phyloP scores from a whole-genome alignment of 2,113 vertebrate genomes.

The Cebidichthys violaceus region DNA sequence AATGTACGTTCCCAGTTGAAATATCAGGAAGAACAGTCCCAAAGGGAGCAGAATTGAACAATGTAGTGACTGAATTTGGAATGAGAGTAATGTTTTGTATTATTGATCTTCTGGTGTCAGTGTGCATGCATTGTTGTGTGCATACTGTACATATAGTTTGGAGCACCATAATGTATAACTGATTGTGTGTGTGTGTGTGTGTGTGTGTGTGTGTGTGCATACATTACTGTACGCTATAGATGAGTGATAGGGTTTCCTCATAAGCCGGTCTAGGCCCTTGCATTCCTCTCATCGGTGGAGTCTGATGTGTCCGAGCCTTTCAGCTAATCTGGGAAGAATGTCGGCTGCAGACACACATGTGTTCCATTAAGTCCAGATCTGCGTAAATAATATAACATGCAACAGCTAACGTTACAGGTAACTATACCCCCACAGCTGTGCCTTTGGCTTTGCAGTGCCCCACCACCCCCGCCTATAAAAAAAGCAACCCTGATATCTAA shows the following conservation, averaged over 20 bases:
- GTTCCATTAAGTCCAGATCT: slow-evolving; percentile 82
- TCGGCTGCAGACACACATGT: slow-evolving; percentile 78
- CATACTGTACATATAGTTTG: slow-evolving; percentile 40
- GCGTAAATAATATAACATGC: slow-evolving; percentile 81
- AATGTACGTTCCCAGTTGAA: slow-evolving; percentile 28
- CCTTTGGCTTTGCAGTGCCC: slow-evolving; percentile 70
- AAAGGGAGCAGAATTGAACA: slow-evolving; percentile 4
- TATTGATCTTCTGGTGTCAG: slow-evolving; percentile 40
- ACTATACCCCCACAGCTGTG: slow-evolving; percentile 79
- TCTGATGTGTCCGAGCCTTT: slow-evolving; percentile 74
- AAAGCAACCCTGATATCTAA: slow-evolving; percentile 58
- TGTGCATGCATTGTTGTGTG: slow-evolving; percentile 34
- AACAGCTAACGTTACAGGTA: slow-evolving; percentile 82
- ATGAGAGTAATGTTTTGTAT: slow-evolving; percentile 29
- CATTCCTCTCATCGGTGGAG: slow-evolving; percentile 76
- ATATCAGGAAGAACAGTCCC: slow-evolving; percentile 16
- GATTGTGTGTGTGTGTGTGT: slow-evolving; percentile 15
- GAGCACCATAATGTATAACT: slow-evolving; percentile 44
- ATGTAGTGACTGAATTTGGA: slow-evolving; percentile 20
- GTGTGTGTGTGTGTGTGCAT: slow-evolving; percentile 7
- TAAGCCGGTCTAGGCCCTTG: slow-evolving; percentile 67
- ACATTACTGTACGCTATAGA: slow-evolving; percentile 50
- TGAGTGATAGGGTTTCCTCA: slow-evolving; percentile 74
- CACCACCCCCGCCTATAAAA: slow-evolving; percentile 64
- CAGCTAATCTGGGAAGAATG: slow-evolving; percentile 82